A percentile compares a stretch with the other conserved stretches of the same genome.
Evolutionary conservation across 92 coral and sea anemone species (phyloP).

Genomic region (Bergia sp.): DNA sequence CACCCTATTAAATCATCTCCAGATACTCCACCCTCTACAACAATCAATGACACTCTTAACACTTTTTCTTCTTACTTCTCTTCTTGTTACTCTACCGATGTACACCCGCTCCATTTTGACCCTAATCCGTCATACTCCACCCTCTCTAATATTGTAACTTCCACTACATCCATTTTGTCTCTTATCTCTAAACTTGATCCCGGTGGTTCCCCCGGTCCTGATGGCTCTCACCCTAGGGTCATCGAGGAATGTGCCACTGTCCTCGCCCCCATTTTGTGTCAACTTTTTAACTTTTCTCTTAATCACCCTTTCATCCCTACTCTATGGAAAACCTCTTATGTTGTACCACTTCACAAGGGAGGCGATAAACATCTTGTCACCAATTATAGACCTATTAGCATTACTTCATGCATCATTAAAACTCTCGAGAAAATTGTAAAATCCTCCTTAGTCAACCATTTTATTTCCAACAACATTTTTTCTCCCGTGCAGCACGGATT

Average conservation of each 20-base stretch:
- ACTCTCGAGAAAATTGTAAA: background rate
- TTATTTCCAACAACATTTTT: background rate
- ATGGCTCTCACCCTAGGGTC: constrained; percentile 36
- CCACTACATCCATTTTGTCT: background rate
- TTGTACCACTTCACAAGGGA: background rate
- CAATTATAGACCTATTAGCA: background rate
- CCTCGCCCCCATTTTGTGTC: constrained; percentile 23
- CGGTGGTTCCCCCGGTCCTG: constrained; percentile 37
- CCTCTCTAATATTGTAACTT: background rate
- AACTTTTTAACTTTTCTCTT: constrained; percentile 21
- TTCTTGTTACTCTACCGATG: background rate
- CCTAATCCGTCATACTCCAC: background rate
- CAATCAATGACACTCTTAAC: background rate
- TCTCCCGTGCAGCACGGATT: background rate
- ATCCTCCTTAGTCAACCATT: background rate
- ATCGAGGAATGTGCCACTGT: constrained; percentile 22
- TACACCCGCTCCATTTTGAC: background rate
- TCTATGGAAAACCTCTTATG: background rate
- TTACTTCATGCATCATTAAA: background rate
- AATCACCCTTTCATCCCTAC: background rate
- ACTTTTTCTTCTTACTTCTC: background rate
- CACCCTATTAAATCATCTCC: background rate
- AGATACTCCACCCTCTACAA: background rate
- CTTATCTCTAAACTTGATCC: constrained; percentile 27
- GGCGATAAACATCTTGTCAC: background rate